Base-by-base conservation (phyloP, 1,140 invertebrate species). In the Neelides sp. region DNA sequence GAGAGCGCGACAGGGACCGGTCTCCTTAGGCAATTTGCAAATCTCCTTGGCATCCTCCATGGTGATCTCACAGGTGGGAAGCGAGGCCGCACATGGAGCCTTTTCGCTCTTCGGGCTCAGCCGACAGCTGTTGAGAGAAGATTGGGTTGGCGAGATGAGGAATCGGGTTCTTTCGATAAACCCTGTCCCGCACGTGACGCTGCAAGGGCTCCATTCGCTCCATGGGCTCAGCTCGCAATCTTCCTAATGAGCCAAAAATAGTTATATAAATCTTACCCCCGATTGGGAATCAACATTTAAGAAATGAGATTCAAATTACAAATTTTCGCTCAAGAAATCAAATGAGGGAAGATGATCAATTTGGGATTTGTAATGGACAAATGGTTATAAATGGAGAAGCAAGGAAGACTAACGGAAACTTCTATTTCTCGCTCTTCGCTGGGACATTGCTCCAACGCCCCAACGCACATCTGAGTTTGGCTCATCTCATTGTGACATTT, bases 1-100 rank as follows among this genome's bases (percentile, higher is more conserved):
- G 57, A 76, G 74, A 1, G 83, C 85, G 44, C 82, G 73, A 65
- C 92, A 97, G 0, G 84, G 85, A 15, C 90, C 91, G 35, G 66
- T 65, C 39, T 87, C 79, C 1, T 73, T 65, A 27, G 75, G 69
- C 62, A 83, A 73, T 73, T 79, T 79, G 61, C 87, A 91, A 32
- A 86, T 78, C 43, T 80, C 83, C 42, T 59, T 61, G 24, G 63
- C 62, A 17, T 62, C 61, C 0, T 47, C 57, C 48, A 54, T 49
- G 32, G 59, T 53, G 28, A 65, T 52, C 1, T 48, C 50, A 56
- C 66, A 68, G 30, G 64, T 36, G 8, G 15, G 34, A 23, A 37
- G 22, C 3, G 23, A 5, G 35, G 15, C 34, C 4, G 13, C 35
- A 20, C n/a, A 20, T 15, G 12, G 35, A 40, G 15, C 34, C 8